Conservation (phyloP, 2,888 invertebrate genomes). For the Dinocampus coccinellae region DNA sequence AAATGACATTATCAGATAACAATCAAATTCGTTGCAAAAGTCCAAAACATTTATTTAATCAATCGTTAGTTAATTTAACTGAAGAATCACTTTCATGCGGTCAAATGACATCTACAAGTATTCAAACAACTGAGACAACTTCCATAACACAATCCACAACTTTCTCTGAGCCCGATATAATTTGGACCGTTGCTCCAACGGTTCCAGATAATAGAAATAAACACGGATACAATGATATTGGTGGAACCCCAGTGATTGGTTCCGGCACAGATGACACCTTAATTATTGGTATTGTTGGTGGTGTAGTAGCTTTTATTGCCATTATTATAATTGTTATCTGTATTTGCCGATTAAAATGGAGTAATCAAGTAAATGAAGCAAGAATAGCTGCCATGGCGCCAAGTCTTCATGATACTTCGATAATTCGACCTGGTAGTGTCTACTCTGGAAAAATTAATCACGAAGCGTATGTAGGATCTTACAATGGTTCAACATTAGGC, state of each 20-base stretch:
- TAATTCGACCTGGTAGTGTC: slow-evolving; percentile 62
- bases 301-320: slow-evolving; percentile 91
- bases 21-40: slow-evolving; percentile 77
- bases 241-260: slow-evolving; percentile 63
- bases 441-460: slow-evolving; percentile 65
- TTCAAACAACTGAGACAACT: slow-evolving; percentile 68
- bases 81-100: slow-evolving; percentile 89
- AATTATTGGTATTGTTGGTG: slow-evolving; percentile 95
- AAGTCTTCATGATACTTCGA: slow-evolving; percentile 64
- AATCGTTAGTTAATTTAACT: slow-evolving; percentile 80
- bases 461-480: slow-evolving; percentile 58
- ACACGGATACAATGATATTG: slow-evolving; percentile 71
- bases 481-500: slow-evolving; percentile 61
- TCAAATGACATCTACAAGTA: slow-evolving; percentile 73
- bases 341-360: slow-evolving; percentile 83
- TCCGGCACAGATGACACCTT: slow-evolving; percentile 88
- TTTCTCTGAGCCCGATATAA: slow-evolving; percentile 84
- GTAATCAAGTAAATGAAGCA: slow-evolving; percentile 67
- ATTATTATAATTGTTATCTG: slow-evolving; percentile 91
- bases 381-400: slow-evolving; percentile 61
- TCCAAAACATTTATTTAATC: slow-evolving; percentile 80
- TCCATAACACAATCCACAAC: slow-evolving; percentile 73
- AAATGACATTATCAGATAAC: slow-evolving; percentile 65
- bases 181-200: slow-evolving; percentile 88
- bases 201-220: slow-evolving; percentile 74